phyloP scores from a whole-genome alignment of 2,888 invertebrate species.

The Ennomos fuscantarius region DNA sequence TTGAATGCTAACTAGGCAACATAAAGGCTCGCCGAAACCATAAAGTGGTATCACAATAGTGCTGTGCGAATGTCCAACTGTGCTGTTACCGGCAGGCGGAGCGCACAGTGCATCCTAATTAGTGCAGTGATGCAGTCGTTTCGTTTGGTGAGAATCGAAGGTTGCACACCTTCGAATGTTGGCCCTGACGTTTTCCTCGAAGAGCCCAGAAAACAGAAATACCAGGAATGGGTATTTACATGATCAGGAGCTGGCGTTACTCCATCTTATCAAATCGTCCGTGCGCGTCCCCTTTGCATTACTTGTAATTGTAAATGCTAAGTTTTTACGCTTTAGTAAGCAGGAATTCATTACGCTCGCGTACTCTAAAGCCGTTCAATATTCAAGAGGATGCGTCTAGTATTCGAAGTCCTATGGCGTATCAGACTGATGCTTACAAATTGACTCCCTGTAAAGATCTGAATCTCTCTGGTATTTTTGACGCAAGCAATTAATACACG shows the following conservation, averaged over 20 bases:
- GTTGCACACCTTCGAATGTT: constrained; percentile 9
- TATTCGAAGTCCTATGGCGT: constrained; percentile 20
- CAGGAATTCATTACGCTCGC: constrained; percentile 26
- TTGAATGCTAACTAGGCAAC: constrained; percentile 79
- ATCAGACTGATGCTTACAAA: constrained; percentile 17
- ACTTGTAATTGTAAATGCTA: constrained; percentile 24
- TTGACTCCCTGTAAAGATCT: constrained; percentile 13
- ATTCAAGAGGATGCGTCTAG: constrained; percentile 25
- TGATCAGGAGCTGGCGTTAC: constrained; percentile 19
- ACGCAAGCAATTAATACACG: constrained; percentile 1
- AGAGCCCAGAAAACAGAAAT: constrained; percentile 8
- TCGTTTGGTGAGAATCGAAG: constrained; percentile 68
- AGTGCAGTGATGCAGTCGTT: constrained; percentile 69
- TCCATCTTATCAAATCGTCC: constrained; percentile 17
- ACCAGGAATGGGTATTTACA: constrained; percentile 6
- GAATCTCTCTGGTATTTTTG: constrained; percentile 10
- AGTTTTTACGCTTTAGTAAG: constrained; percentile 28
- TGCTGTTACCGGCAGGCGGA: constrained; percentile 70
- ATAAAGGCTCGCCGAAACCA: constrained; percentile 81
- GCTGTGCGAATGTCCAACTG: constrained; percentile 80
- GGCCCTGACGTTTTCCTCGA: constrained; percentile 26
- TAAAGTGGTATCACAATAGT: constrained; percentile 83
- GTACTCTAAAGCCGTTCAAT: constrained; percentile 26
- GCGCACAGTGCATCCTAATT: constrained; percentile 75
- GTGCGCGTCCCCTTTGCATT: constrained; percentile 19